Percentiles rank a stretch among this genome's conserved stretches.
Evolutionary conservation across 30 jellyfish, hydroid and myxozoan species (phyloP).

Genomic region (Cassiopea xamachana): DNA sequence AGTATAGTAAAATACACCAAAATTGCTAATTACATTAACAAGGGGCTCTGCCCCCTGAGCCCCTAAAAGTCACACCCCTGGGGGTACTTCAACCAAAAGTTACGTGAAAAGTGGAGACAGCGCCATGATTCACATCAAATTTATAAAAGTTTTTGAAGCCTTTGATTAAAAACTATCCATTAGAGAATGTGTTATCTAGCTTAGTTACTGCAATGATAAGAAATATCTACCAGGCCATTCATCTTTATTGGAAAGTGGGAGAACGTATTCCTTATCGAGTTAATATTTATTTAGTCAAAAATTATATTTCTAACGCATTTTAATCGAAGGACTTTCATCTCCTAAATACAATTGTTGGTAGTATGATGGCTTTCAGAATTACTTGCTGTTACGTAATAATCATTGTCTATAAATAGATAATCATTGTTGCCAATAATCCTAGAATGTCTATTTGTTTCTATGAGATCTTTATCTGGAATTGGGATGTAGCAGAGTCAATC

Average conservation of each 20-base stretch:
- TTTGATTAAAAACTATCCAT: neutral
- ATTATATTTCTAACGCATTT: neutral
- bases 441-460: neutral
- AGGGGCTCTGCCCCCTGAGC: too few relatives aligned
- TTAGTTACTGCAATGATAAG: neutral
- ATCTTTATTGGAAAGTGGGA: neutral
- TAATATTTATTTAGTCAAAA: neutral
- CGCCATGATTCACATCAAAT: neutral
- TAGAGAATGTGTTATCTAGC: neutral
- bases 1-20: too few relatives aligned
- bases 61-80: too few relatives aligned
- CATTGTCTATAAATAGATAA: neutral
- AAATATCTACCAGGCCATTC: neutral
- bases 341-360: neutral
- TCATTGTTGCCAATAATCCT: neutral
- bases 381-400: neutral
- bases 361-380: neutral
- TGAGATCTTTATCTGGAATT: neutral
- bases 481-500: conserved; percentile 7
- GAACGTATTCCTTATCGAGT: conserved; percentile 14
- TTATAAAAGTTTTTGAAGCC: neutral
- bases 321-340: neutral
- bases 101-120: too few relatives aligned
- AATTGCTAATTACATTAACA: too few relatives aligned
- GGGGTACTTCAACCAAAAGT: too few relatives aligned